These are phyloP conservation scores for Helicoverpa armigera DNA, from an alignment of 1,140 invertebrate genomes.

Conservation along the genomic window DNA sequence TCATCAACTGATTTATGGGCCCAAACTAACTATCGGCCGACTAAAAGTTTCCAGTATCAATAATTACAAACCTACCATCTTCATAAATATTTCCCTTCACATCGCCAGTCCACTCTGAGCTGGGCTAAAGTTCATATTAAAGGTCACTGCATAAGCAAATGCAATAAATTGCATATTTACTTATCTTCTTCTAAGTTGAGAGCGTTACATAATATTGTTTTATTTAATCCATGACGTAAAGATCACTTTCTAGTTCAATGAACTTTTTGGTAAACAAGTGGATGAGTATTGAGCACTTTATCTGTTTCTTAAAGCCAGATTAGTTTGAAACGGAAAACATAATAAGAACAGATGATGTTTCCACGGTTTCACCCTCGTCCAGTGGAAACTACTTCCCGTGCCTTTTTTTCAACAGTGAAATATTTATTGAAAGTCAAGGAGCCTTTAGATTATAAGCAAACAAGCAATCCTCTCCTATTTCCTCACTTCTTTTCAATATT, in stretches of 20 bases:
- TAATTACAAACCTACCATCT: neutral
- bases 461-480: too few species aligned
- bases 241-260: neutral
- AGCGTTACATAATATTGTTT: slow-evolving; percentile 1
- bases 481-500: too few species aligned
- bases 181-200: neutral
- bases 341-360: too few species aligned
- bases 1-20: too few species aligned
- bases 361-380: too few species aligned
- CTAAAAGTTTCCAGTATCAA: neutral
- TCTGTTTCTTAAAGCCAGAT: too few species aligned
- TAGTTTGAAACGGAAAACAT: too few species aligned
- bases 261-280: neutral
- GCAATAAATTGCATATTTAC: neutral
- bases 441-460: too few species aligned
- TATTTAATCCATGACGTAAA: neutral
- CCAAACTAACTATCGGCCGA: neutral
- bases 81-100: slow-evolving; percentile 6
- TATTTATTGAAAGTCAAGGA: too few species aligned
- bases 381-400: too few species aligned
- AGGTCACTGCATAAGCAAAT: slow-evolving; percentile 26
- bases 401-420: too few species aligned
- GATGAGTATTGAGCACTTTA: neutral
- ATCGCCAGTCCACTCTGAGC: slow-evolving; percentile 9
- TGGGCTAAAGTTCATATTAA: slow-evolving; percentile 30